phyloP scores from a whole-genome alignment of 2,888 invertebrate genomes.

The Entomobrya proxima region DNA sequence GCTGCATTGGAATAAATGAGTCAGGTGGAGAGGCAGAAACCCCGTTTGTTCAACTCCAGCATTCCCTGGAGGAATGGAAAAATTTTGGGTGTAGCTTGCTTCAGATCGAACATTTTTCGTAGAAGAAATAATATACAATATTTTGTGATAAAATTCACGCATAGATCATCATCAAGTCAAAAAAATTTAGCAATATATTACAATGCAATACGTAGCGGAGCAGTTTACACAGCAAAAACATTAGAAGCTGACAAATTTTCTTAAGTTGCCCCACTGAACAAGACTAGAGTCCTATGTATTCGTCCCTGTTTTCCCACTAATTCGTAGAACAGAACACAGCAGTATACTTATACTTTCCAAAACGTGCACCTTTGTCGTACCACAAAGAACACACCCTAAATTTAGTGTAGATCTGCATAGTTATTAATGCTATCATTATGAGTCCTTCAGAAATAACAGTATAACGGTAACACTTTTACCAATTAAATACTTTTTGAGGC shows the following conservation, averaged over 20 bases:
- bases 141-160: neutral
- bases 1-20: slow-evolving; percentile 5
- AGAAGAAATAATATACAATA: neutral
- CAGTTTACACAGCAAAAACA: slow-evolving; percentile 57
- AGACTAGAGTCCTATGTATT: neutral
- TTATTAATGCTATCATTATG: neutral
- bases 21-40: slow-evolving; percentile 8
- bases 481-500: slow-evolving; percentile 12
- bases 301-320: no score
- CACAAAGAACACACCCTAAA: no score
- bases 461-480: no score
- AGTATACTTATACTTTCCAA: no score
- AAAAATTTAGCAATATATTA: neutral
- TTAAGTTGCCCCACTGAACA: neutral
- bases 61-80: neutral
- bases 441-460: no score
- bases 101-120: neutral
- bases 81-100: neutral
- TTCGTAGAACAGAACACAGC: no score
- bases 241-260: neutral
- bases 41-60: slow-evolving; percentile 1
- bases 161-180: neutral
- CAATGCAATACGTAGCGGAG: slow-evolving; percentile 47
- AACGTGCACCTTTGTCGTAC: no score
- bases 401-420: no score